Evolutionary conservation across 2,113 vertebrate species (phyloP).

Genomic region (Pterocles burchelli): DNA sequence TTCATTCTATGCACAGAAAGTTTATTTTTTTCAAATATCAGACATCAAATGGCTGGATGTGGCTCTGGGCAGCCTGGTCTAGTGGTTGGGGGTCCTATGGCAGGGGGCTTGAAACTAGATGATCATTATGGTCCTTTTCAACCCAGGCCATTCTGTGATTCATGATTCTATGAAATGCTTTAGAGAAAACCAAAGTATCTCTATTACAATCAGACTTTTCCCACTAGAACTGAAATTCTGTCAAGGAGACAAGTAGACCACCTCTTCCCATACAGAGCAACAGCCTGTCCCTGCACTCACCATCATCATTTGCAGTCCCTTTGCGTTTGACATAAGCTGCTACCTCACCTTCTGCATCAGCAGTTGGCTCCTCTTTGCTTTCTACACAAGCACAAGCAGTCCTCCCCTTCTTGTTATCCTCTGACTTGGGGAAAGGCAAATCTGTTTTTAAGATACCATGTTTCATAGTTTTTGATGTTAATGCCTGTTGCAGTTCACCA

Average conservation of each 20-base stretch:
- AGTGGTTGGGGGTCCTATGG: no score
- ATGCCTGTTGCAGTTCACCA: rapidly evolving
- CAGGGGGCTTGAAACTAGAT: no score
- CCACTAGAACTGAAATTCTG: not conserved
- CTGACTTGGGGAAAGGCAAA: not conserved
- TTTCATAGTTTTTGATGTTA: not conserved
- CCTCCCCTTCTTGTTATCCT: not conserved
- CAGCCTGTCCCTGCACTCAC: not conserved
- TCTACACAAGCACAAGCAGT: not conserved
- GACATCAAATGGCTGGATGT: no score
- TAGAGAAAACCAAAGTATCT: not conserved
- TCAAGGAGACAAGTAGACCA: not conserved
- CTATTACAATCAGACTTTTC: not conserved
- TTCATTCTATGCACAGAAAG: not conserved
- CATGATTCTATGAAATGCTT: no score
- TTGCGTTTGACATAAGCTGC: not conserved
- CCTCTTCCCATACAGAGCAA: not conserved
- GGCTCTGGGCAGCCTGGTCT: no score
- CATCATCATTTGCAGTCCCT: not conserved
- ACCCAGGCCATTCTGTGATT: no score
- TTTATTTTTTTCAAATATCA: slow-evolving; percentile 14
- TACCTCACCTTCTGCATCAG: not conserved
- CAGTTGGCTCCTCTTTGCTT: not conserved
- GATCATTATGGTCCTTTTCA: no score
- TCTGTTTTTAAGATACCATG: not conserved